phyloP scores from a whole-genome alignment of 2,888 invertebrate genomes.

The Hydraecia micacea region DNA sequence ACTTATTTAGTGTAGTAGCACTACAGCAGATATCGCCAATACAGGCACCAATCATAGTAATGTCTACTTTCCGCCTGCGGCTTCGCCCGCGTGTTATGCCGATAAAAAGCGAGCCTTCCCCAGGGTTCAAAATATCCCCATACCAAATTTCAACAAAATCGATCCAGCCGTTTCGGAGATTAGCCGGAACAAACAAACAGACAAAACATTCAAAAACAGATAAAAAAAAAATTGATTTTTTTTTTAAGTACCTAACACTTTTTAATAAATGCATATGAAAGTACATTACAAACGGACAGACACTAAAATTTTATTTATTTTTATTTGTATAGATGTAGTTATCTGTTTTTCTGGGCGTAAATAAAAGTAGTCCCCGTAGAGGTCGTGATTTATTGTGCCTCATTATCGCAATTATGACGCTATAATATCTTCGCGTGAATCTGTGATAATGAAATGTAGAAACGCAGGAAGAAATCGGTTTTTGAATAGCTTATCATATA shows the following conservation, averaged over 20 bases:
- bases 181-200: not conserved
- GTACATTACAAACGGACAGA: not conserved
- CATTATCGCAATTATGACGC: conserved; percentile 72
- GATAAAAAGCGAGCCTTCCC: too few relatives aligned
- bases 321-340: not conserved
- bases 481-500: conserved; percentile 2
- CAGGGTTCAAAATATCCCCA: too few relatives aligned
- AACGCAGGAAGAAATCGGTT: not conserved
- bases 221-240: too few relatives aligned
- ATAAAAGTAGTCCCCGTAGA: conserved; percentile 62
- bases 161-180: not conserved
- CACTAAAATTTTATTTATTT: not conserved
- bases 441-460: conserved; percentile 2
- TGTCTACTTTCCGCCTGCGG: too few relatives aligned
- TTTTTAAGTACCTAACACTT: too few relatives aligned
- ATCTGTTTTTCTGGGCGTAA: conserved; percentile 68
- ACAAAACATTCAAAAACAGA: too few relatives aligned
- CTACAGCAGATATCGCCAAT: not conserved
- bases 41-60: not conserved
- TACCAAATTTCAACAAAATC: too few relatives aligned
- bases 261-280: too few relatives aligned
- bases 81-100: too few relatives aligned
- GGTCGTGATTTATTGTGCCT: conserved; percentile 71
- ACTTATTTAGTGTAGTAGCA: conserved; percentile 8
- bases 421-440: conserved; percentile 52